A percentile compares a stretch with the other conserved stretches of the same genome.
phyloP scores from a whole-genome alignment of 2,113 vertebrate species.

The Pseudopodoces humilis region DNA sequence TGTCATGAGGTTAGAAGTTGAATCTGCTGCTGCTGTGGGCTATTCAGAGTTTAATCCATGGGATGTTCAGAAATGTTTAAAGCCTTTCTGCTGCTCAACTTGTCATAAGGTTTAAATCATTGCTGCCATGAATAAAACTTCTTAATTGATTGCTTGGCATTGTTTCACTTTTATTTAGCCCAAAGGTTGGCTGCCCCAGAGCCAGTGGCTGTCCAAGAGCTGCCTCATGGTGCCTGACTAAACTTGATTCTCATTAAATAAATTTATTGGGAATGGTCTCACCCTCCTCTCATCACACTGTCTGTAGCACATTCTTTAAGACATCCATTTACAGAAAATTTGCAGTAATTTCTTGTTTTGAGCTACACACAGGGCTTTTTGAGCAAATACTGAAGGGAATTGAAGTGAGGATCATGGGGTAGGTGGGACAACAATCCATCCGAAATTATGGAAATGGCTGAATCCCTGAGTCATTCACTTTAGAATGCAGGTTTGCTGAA shows the following conservation, averaged over 20 bases:
- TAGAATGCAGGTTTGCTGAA: neutral
- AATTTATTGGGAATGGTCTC: neutral
- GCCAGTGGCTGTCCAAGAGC: neutral
- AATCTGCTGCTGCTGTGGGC: accelerated
- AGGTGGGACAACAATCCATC: neutral
- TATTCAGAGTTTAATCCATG: neutral
- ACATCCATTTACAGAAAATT: neutral
- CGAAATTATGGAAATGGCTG: neutral
- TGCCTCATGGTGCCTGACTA: accelerated
- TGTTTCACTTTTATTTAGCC: neutral
- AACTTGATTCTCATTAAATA: neutral
- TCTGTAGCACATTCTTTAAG: neutral
- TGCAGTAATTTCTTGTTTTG: neutral
- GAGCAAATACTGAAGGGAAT: neutral
- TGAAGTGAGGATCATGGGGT: neutral
- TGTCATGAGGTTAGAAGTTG: neutral
- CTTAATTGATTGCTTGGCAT: neutral
- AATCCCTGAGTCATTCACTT: neutral
- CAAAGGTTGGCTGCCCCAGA: neutral
- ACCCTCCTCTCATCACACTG: neutral
- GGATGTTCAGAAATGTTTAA: neutral
- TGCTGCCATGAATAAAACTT: neutral
- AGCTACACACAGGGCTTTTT: neutral
- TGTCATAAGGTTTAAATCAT: neutral
- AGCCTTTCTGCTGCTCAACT: neutral